phyloP scores from a whole-genome alignment of 2,113 vertebrate genomes.

The Oncorhynchus tshawytscha region DNA sequence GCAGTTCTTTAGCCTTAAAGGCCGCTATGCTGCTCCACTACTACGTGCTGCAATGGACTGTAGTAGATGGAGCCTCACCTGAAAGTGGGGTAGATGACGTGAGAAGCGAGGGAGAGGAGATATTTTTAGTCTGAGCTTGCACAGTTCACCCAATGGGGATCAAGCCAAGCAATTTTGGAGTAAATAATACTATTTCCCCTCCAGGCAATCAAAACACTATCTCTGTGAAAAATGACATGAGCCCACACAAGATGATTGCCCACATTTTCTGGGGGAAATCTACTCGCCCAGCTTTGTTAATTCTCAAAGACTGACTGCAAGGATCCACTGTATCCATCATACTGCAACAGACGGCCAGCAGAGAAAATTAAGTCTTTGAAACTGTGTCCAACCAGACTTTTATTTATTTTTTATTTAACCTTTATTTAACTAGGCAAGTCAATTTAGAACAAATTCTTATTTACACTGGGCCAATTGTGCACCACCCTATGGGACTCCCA shows the following conservation, averaged over 20 bases:
- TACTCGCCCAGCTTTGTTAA: conserved; percentile 34
- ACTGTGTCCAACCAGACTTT: conserved; percentile 12
- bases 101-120: conserved; percentile 31
- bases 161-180: conserved; percentile 50
- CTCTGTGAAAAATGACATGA: conserved; percentile 63
- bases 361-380: conserved; percentile 32
- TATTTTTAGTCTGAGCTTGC: conserved; percentile 53
- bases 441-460: too few species aligned
- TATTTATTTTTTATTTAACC: too few species aligned
- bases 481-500: too few species aligned
- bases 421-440: too few species aligned
- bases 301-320: conserved; percentile 39
- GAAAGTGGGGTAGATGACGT: conserved; percentile 12
- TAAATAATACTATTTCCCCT: conserved; percentile 69
- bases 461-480: too few species aligned
- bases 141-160: conserved; percentile 49
- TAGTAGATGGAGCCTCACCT: conserved; percentile 29
- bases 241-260: conserved; percentile 55
- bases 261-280: conserved; percentile 24
- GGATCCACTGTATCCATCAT: conserved; percentile 32
- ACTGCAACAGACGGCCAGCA: conserved; percentile 28
- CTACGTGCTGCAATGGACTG: conserved; percentile 15
- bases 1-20: conserved; percentile 18
- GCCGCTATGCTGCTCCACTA: conserved; percentile 21
- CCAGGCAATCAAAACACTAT: conserved; percentile 71